A percentile compares a stretch with the other conserved stretches of the same genome.
These are phyloP conservation scores for Ceratotherium simum DNA, from an alignment of 2,113 vertebrate species.

Conservation along the genomic window DNA sequence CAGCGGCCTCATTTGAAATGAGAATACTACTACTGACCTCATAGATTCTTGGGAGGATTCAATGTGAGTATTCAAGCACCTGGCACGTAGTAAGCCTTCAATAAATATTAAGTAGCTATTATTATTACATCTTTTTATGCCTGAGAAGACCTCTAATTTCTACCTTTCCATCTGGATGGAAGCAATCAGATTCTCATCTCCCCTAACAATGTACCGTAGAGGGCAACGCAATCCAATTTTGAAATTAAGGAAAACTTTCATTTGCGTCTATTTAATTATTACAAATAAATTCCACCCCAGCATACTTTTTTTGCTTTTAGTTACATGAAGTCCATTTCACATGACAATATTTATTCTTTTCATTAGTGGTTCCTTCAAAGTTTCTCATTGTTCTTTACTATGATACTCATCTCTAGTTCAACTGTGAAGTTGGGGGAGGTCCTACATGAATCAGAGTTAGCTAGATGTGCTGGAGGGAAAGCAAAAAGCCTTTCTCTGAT, in stretches of 20 bases:
- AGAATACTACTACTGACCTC: not conserved
- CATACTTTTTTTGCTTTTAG: constrained; percentile 27
- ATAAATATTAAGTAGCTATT: not conserved
- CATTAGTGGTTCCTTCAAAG: not conserved
- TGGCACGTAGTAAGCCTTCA: not conserved
- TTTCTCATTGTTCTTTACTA: constrained; percentile 55
- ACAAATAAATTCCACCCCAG: constrained; percentile 23
- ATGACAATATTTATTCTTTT: constrained; percentile 52
- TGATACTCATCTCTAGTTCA: constrained; percentile 13
- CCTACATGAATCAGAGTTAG: constrained; percentile 52
- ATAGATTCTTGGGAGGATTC: constrained; percentile 6
- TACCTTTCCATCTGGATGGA: not conserved
- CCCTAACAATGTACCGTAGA: not conserved
- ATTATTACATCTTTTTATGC: constrained; percentile 2
- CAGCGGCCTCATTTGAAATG: not conserved
- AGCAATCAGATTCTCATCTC: not conserved
- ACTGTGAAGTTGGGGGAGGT: constrained; percentile 48
- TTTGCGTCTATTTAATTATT: constrained; percentile 38
- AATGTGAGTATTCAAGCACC: not conserved
- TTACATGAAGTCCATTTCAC: not conserved
- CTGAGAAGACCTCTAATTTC: constrained; percentile 9
- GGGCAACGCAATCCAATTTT: not conserved
- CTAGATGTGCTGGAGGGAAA: constrained; percentile 27
- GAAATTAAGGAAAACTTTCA: constrained; percentile 45
- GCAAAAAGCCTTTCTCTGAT: constrained; percentile 41